Base-by-base conservation (phyloP, 2,113 vertebrate genomes). In the Mesoclemmys tuberculata region DNA sequence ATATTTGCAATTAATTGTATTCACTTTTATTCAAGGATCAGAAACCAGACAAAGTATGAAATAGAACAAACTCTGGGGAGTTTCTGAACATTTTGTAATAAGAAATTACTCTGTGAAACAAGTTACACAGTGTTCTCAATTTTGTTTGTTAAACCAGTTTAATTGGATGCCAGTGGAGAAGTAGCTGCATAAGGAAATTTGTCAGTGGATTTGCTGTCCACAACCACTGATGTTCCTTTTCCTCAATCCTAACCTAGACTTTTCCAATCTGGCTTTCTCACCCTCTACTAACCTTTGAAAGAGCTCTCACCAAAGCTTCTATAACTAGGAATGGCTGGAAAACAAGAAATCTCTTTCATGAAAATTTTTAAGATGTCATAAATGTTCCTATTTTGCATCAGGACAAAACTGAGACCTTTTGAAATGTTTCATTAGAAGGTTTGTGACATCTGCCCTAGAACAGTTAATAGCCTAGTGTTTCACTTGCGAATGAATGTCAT, bases 81-180 rank as follows among this genome's bases (percentile, higher is more conserved):
- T 16, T 38, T 13, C 3, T 18, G 0, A 0, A 74, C 86, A 24
- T 10, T 6, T 89, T 74, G 22, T 4, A 79, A 82, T 87, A 68
- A 85, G 27, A 89, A 95, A 91, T 86, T 51, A 95, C 26, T 84
- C 78, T 77, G 58, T 64, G 80, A 86, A 46, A 86, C 56, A 85
- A 24, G 6, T 48, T 79, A 80, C 29, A 58, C 51, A 87, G 1
- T 19, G 84, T 24, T 0, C 2, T 80, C 68, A 46, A 16, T 84
- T 86, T 84, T 93, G 21, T 55, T 84, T 52, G 79, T 71, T 82
- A 38, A 81, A 13, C 38, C 88, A 74, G 46, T 3, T 46, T 31
- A 22, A 8, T 13, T 29, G 31, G 8, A 64, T 8, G 12, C 26
- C 51, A 10, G 8, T 81, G 35, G 27, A 31, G 46, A 68, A 64